Evolutionary conservation across 1,140 invertebrate genomes (phyloP).

Genomic region (Nilaparvata lugens): DNA sequence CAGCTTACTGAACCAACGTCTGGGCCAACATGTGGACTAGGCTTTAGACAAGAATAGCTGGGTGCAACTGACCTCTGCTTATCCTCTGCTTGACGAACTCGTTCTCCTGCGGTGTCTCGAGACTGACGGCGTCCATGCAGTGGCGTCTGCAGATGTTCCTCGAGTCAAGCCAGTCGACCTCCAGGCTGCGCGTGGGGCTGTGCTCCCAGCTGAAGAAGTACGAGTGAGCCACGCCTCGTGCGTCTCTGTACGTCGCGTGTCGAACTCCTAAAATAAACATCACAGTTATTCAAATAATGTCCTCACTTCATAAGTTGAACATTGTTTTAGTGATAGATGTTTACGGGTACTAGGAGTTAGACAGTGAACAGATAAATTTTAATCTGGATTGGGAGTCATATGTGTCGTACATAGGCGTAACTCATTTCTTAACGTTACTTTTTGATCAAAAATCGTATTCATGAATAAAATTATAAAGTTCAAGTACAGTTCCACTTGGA

Average conservation of each 20-base stretch:
- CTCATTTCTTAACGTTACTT: too few relatives aligned
- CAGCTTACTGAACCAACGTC: too few relatives aligned
- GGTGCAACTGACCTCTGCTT: conserved; percentile 41
- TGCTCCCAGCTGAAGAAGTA: conserved; percentile 95
- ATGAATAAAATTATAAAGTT: too few relatives aligned
- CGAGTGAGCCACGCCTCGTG: conserved; percentile 71
- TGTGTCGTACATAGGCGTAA: too few relatives aligned
- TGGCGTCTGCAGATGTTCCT: conserved; percentile 85
- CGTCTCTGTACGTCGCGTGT: conserved; percentile 76
- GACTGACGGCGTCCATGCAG: conserved; percentile 85
- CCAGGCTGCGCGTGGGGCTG: conserved; percentile 67
- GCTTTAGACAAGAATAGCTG: too few relatives aligned
- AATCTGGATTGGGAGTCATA: too few relatives aligned
- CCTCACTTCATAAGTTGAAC: conserved; percentile 31
- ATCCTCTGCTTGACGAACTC: conserved; percentile 83
- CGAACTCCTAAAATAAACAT: conserved; percentile 66
- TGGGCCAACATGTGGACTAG: too few relatives aligned
- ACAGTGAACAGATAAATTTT: too few relatives aligned
- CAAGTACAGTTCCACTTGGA: too few relatives aligned
- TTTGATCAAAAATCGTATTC: too few relatives aligned
- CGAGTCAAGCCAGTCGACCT: conserved; percentile 85
- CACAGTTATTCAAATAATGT: background rate
- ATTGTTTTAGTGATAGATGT: conserved; percentile 74
- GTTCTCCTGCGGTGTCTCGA: conserved; percentile 84
- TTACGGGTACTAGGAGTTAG: too few relatives aligned